Percentiles rank a stretch among this genome's conserved stretches.
phyloP scores from a whole-genome alignment of 2,888 invertebrate species.

The Metallyticus violacea region DNA sequence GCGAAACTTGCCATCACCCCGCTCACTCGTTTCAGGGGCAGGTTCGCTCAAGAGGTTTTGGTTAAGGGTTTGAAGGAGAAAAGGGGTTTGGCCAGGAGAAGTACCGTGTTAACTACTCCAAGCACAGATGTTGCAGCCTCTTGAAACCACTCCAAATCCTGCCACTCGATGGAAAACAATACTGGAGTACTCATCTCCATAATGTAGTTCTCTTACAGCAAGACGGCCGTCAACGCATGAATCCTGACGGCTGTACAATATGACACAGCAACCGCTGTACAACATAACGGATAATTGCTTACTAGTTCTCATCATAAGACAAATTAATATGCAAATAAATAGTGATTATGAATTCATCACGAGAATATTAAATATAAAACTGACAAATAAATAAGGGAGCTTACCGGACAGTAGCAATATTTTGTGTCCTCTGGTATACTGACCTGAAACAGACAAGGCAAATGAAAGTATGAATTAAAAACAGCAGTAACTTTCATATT shows the following conservation, averaged over 20 bases:
- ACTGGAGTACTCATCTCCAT: not conserved
- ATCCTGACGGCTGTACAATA: not conserved
- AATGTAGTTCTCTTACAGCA: not conserved
- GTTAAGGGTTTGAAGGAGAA: not conserved
- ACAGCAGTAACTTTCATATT: too few relatives aligned
- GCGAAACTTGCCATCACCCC: not conserved
- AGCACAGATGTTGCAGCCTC: not conserved
- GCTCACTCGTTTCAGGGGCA: not conserved
- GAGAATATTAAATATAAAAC: too few relatives aligned
- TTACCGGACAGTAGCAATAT: too few relatives aligned
- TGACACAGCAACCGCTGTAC: too few relatives aligned
- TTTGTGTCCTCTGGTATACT: too few relatives aligned
- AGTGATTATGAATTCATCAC: too few relatives aligned
- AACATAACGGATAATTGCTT: too few relatives aligned
- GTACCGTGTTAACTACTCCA: not conserved
- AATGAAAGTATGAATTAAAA: too few relatives aligned
- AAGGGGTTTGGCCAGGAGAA: not conserved
- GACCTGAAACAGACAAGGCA: too few relatives aligned
- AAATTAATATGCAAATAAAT: too few relatives aligned
- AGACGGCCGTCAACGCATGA: not conserved
- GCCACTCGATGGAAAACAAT: not conserved
- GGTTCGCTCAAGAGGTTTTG: not conserved
- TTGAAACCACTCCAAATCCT: not conserved
- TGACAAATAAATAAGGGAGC: too few relatives aligned
- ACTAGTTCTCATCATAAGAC: too few relatives aligned